Conservation (phyloP, 2,888 invertebrate species). For the Orchestes rusci region DNA sequence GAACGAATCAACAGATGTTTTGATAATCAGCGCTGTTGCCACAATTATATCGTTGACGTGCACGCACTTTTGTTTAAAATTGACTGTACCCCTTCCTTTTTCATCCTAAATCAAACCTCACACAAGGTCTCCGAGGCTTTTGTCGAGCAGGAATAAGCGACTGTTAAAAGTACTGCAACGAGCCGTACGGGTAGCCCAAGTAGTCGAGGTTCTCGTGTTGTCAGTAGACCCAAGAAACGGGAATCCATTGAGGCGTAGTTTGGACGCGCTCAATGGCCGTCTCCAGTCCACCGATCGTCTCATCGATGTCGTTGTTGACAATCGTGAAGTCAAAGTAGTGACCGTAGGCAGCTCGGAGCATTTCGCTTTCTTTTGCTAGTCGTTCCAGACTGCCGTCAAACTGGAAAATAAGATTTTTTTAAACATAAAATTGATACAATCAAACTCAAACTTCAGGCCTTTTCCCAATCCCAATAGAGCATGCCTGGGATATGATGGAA, state of each 20-base stretch:
- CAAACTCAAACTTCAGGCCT: too few relatives aligned
- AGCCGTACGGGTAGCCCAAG: too few relatives aligned
- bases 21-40: too few relatives aligned
- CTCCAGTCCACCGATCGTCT: conserved; percentile 90
- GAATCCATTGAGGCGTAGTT: conserved; percentile 93
- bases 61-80: too few relatives aligned
- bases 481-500: too few relatives aligned
- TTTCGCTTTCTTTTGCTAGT: conserved; percentile 92
- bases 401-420: conserved; percentile 61
- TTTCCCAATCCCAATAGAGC: too few relatives aligned
- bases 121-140: conserved; percentile 22
- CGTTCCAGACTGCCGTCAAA: conserved; percentile 97
- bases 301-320: conserved; percentile 99
- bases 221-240: conserved; percentile 97
- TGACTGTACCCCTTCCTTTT: too few relatives aligned
- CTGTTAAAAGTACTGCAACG: conserved; percentile 35
- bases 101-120: conserved; percentile 17
- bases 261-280: conserved; percentile 85
- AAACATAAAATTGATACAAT: too few relatives aligned
- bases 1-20: too few relatives aligned
- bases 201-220: conserved; percentile 46
- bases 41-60: too few relatives aligned
- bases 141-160: too few relatives aligned
- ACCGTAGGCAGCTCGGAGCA: conserved; percentile 93
- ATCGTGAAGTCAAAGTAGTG: conserved; percentile 98